A percentile compares a stretch with the other conserved stretches of the same genome.
These are phyloP conservation scores for Galeopsomyia nigrocyanea DNA, from an alignment of 2,888 invertebrate genomes.

Conservation along the genomic window DNA sequence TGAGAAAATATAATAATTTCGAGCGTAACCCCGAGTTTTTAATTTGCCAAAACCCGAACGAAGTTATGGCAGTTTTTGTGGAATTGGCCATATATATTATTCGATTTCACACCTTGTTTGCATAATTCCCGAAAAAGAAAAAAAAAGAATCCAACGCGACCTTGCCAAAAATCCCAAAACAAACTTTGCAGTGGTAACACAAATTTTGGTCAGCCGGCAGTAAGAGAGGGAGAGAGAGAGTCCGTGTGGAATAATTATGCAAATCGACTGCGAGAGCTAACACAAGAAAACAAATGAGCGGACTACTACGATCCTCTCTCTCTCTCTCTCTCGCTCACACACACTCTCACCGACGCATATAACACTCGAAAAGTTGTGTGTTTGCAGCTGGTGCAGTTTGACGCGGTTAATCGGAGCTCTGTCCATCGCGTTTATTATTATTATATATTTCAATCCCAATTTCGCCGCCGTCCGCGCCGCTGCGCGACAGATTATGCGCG, in stretches of 20 bases:
- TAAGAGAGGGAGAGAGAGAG: too few species aligned
- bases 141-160: background rate
- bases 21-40: too few species aligned
- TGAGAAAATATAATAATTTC: too few species aligned
- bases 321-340: too few species aligned
- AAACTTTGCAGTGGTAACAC: slow-evolving; percentile 22
- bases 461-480: background rate
- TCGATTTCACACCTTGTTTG: too few species aligned
- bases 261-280: slow-evolving; percentile 29
- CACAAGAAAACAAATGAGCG: slow-evolving; percentile 25
- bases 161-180: background rate
- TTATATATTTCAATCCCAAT: slow-evolving; percentile 25
- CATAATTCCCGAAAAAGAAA: background rate
- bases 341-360: too few species aligned
- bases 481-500: background rate
- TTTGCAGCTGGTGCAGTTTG: background rate
- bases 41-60: too few species aligned
- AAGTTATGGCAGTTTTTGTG: too few species aligned
- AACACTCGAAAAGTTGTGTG: too few species aligned
- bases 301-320: too few species aligned
- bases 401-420: slow-evolving; percentile 24
- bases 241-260: slow-evolving; percentile 36
- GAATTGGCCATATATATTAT: too few species aligned
- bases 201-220: slow-evolving; percentile 6
- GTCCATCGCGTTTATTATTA: background rate